Evolutionary conservation across 1,140 invertebrate genomes (phyloP).

Genomic region (Diabrotica virgifera): DNA sequence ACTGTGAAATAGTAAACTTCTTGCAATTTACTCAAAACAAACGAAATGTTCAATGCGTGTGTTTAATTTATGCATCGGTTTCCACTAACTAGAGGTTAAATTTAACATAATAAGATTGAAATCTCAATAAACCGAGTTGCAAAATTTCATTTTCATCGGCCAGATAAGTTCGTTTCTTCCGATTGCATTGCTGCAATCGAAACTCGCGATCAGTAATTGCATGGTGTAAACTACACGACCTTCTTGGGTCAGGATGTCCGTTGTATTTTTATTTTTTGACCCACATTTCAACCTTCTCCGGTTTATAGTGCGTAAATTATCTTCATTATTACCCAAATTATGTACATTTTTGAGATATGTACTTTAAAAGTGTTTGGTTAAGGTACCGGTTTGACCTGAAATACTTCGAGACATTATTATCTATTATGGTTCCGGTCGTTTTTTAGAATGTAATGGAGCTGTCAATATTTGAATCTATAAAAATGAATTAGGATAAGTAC

Average conservation of each 20-base stretch:
- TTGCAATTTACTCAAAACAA: background rate
- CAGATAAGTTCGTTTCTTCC: background rate
- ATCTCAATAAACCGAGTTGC: background rate
- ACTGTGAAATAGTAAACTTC: no score
- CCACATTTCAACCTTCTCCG: background rate
- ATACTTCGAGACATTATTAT: background rate
- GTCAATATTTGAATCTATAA: no score
- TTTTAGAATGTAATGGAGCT: no score
- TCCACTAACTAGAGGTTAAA: background rate
- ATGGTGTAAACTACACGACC: background rate
- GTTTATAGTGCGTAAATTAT: background rate
- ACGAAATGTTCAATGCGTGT: background rate
- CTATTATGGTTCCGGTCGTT: no score
- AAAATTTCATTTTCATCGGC: constrained; percentile 3
- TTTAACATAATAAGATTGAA: background rate
- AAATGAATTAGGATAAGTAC: no score
- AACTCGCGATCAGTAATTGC: background rate
- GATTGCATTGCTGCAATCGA: background rate
- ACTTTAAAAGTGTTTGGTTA: background rate
- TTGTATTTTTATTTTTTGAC: background rate
- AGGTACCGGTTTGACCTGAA: background rate
- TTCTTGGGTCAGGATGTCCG: background rate
- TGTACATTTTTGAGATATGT: background rate
- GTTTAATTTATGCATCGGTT: background rate
- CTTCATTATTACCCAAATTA: background rate